phyloP scores from a whole-genome alignment of 2,113 vertebrate species.

The Cyprinodon variegatus region DNA sequence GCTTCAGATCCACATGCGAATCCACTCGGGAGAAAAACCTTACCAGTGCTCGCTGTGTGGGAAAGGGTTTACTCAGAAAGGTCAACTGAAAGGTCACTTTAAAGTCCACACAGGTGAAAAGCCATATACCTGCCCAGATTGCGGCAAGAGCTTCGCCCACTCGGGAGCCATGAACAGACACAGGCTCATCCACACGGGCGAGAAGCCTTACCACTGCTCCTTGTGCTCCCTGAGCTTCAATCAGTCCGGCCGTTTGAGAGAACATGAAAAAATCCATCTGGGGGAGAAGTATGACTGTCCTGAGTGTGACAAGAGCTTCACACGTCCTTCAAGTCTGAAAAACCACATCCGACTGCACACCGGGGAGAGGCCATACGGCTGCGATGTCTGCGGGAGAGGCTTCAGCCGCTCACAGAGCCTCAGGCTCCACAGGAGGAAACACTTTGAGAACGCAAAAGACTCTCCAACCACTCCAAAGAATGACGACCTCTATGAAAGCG shows the following conservation, averaged over 20 bases:
- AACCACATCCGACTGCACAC: constrained; percentile 84
- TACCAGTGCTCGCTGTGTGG: constrained; percentile 70
- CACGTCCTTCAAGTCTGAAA: constrained; percentile 79
- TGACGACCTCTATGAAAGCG: constrained; percentile 59
- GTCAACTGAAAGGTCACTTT: constrained; percentile 74
- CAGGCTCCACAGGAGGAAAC: constrained; percentile 69
- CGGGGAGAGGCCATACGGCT: constrained; percentile 72
- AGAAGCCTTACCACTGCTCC: constrained; percentile 76
- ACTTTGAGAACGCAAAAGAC: constrained; percentile 47
- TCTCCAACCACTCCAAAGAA: constrained; percentile 27
- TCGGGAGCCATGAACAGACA: constrained; percentile 73
- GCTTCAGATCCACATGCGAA: constrained; percentile 73
- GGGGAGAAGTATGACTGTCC: constrained; percentile 76
- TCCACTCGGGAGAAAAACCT: constrained; percentile 73
- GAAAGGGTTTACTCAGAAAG: constrained; percentile 75
- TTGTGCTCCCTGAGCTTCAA: constrained; percentile 81
- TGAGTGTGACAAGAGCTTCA: constrained; percentile 75
- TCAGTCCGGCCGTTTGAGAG: constrained; percentile 76
- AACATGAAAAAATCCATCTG: constrained; percentile 81
- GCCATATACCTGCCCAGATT: constrained; percentile 71
- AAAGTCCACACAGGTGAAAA: constrained; percentile 75
- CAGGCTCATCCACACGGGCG: constrained; percentile 72
- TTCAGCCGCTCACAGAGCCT: constrained; percentile 72
- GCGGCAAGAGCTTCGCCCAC: constrained; percentile 74
- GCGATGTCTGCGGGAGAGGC: constrained; percentile 71